A percentile compares a stretch with the other conserved stretches of the same genome.
phyloP scores from a whole-genome alignment of 2,888 invertebrate species.

The Idaea straminata region DNA sequence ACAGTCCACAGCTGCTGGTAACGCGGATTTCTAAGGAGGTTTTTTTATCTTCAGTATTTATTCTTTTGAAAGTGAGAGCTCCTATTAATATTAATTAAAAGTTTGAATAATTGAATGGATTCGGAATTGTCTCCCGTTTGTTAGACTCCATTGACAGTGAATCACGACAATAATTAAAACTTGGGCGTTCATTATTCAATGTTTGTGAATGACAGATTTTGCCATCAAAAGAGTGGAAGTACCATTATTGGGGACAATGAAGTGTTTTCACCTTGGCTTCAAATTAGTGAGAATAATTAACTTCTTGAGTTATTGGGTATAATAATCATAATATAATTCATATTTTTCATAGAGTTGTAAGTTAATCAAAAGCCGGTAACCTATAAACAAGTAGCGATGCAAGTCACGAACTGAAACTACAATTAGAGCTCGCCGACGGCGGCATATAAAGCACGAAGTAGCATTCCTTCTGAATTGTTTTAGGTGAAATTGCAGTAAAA shows the following conservation, averaged over 20 bases:
- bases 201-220: constrained; percentile 60
- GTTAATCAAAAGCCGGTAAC: constrained; percentile 31
- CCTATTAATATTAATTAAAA: constrained; percentile 81
- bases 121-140: constrained; percentile 71
- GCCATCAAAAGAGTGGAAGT: constrained; percentile 28
- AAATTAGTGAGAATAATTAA: neutral
- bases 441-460: constrained; percentile 63
- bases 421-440: constrained; percentile 66
- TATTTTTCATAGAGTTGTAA: constrained; percentile 20
- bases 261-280: constrained; percentile 15
- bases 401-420: constrained; percentile 65
- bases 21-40: constrained; percentile 73
- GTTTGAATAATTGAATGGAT: constrained; percentile 78
- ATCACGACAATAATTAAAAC: constrained; percentile 73
- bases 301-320: constrained; percentile 4
- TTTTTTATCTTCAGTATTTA: constrained; percentile 75
- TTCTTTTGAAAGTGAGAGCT: constrained; percentile 75
- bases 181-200: constrained; percentile 63
- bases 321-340: constrained; percentile 17
- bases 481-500: constrained; percentile 49
- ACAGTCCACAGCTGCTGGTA: constrained; percentile 75
- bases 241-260: constrained; percentile 7
- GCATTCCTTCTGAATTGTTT: constrained; percentile 51
- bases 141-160: constrained; percentile 64
- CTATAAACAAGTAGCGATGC: constrained; percentile 49